These are phyloP conservation scores for Flabesymbios commensalis DNA, from an alignment of 2,888 invertebrate species.

Conservation along the genomic window DNA sequence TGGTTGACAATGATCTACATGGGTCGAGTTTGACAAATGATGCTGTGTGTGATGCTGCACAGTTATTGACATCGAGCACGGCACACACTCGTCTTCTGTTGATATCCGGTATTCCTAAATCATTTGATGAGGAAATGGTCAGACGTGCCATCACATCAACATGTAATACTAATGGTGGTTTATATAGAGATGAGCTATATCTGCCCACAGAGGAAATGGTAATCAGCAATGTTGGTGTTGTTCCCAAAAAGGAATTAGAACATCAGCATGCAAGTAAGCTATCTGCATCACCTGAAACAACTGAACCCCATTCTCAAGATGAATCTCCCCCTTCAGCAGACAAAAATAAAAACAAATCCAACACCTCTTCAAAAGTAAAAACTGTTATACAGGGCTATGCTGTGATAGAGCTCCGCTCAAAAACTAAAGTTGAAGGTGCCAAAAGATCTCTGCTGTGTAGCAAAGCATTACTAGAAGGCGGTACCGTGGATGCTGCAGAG, in stretches of 20 bases:
- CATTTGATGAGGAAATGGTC: conserved; percentile 41
- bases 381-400: too few species aligned
- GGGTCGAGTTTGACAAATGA: conserved; percentile 46
- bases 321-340: background rate
- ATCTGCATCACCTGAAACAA: too few species aligned
- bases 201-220: conserved; percentile 38
- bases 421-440: conserved; percentile 51
- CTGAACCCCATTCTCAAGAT: too few species aligned
- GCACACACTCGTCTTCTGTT: conserved; percentile 52
- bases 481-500: conserved; percentile 40
- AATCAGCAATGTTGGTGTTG: too few species aligned
- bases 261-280: too few species aligned
- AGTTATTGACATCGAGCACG: conserved; percentile 42
- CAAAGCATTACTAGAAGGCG: conserved; percentile 41
- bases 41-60: conserved; percentile 49
- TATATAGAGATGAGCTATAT: conserved; percentile 52
- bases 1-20: conserved; percentile 45
- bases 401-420: conserved; percentile 50
- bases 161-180: conserved; percentile 49
- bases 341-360: too few species aligned
- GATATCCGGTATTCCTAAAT: conserved; percentile 50
- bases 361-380: too few species aligned
- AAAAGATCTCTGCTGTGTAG: conserved; percentile 47
- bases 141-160: conserved; percentile 44
- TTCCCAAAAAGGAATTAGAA: too few species aligned